Evolutionary conservation across 2,888 invertebrate species (phyloP), one percentile per base, ranked within the genome.

Genomic region (Sturmia bella): DNA sequence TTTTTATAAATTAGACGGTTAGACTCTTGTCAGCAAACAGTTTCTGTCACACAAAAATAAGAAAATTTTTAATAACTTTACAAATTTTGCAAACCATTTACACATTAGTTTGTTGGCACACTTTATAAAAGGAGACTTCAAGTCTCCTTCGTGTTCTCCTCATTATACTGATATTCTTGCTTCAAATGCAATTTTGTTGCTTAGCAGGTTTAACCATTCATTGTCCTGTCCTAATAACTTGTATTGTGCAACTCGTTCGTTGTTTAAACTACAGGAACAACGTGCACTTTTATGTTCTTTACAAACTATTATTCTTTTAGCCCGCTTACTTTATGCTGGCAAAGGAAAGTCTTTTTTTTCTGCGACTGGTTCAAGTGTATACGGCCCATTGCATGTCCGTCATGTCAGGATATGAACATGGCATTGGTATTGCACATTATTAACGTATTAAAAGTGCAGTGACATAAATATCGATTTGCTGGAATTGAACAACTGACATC

Each of bases 381-480:
- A 70, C 32, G 19, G 56, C 21, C 21, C 54, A 15, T 54, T 43
- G 21, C 32, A 9, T 63, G 48, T 48, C 63, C 56, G 39, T 41
- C 43, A 76, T 21, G 4, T 45, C 32, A 19, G 61, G 32, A 59
- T 69, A 76, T 43, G 15, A 72, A 37, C 21, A 21, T 19, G 61
- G 13, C 41, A 45, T 21, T 12, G 52, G 12, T 68, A 13, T 50
- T 52, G 17, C 50, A 66, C 57, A 57, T 59, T 66, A 57, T 57
- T 59, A 52, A 75, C 56, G 68, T 59, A 68, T 66, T 75, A 41
- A 45, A 41, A 52, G 75, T 68, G 6, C 75, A 59, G 70, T 45
- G 77, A 59, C 69, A 70, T 70, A 39, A 61, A 61, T 54, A 63
- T 61, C 37, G 69, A 69, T 63, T 61, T 68, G 54, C 24, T 56